Conservation (phyloP, 2,888 invertebrate species). For the Mimachlamys varia region DNA sequence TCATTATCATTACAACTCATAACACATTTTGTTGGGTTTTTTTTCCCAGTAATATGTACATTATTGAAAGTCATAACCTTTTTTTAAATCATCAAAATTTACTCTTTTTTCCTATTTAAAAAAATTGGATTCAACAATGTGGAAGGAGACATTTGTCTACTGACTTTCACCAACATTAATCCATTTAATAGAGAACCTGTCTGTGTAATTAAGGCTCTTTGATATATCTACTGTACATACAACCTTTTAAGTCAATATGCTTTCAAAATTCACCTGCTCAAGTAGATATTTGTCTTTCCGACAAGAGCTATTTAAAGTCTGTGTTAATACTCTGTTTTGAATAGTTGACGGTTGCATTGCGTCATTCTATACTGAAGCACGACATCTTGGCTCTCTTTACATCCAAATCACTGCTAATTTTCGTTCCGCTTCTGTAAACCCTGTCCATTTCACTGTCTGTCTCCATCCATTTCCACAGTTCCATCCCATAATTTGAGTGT, state of each 20-base stretch:
- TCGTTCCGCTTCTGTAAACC: constrained; percentile 5
- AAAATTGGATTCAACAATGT: too few relatives aligned
- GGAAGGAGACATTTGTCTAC: too few relatives aligned
- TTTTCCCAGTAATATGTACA: too few relatives aligned
- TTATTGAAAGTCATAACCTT: too few relatives aligned
- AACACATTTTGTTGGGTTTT: too few relatives aligned
- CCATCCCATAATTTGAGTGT: constrained; percentile 8
- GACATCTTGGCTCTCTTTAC: background rate
- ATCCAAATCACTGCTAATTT: constrained; percentile 18
- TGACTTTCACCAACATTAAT: too few relatives aligned
- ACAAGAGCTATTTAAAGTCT: background rate
- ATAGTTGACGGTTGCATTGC: background rate
- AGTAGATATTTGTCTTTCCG: background rate
- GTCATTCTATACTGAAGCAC: background rate
- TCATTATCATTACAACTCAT: too few relatives aligned
- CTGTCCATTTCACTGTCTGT: constrained; percentile 23
- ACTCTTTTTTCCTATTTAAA: too few relatives aligned
- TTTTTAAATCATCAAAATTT: too few relatives aligned
- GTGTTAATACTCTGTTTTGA: background rate
- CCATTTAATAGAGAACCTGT: too few relatives aligned
- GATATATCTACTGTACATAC: too few relatives aligned
- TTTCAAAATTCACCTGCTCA: background rate
- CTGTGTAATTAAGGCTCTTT: too few relatives aligned
- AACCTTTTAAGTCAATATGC: background rate
- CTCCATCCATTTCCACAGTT: background rate